phyloP scores from a whole-genome alignment of 2,888 invertebrate species.

The Drosophila histrio region DNA sequence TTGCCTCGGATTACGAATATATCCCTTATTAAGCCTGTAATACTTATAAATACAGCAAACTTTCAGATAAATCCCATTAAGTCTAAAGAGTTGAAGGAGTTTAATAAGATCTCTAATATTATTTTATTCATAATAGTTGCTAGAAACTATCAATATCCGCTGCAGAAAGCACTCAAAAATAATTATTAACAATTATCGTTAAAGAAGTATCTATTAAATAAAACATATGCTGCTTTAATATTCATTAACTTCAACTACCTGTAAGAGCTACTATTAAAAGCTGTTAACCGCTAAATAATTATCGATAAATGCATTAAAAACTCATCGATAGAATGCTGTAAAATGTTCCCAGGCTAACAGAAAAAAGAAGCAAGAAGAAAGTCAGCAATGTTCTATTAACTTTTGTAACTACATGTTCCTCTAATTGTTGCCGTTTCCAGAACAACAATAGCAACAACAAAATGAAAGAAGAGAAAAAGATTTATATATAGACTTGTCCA shows the following conservation, averaged over 20 bases:
- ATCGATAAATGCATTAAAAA: not conserved
- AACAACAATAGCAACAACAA: constrained; percentile 26
- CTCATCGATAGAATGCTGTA: not conserved
- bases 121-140: not conserved
- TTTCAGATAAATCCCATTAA: not conserved
- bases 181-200: not conserved
- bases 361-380: not conserved
- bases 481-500: constrained; percentile 47
- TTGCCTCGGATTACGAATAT: no score
- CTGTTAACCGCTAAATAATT: not conserved
- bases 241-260: no score
- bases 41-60: no score
- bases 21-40: no score
- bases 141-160: not conserved
- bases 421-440: constrained; percentile 63
- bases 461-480: constrained; percentile 17
- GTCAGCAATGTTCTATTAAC: constrained; percentile 24
- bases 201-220: not conserved
- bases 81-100: not conserved
- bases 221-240: not conserved
- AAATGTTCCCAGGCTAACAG: constrained; percentile 27
- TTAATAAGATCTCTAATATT: not conserved
- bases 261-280: not conserved
- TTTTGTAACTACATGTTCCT: constrained; percentile 51
- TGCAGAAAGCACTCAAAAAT: not conserved